A percentile compares a stretch with the other conserved stretches of the same genome.
phyloP scores from a whole-genome alignment of 2,888 invertebrate species.

The Noctua janthina region DNA sequence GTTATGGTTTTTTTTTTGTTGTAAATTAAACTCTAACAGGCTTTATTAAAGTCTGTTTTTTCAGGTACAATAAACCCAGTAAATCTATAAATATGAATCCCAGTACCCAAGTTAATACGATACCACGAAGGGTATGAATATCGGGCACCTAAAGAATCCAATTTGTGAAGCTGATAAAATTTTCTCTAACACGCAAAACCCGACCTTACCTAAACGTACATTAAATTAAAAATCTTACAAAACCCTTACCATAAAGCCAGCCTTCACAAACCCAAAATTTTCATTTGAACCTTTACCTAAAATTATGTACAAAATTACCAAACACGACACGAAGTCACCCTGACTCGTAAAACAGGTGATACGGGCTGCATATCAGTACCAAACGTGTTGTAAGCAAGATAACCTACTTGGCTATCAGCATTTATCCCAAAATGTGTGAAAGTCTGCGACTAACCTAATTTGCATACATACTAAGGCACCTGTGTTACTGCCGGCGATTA shows the following conservation, averaged over 20 bases:
- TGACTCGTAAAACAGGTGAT: conserved; percentile 44
- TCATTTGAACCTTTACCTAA: neutral
- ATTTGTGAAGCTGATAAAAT: conserved; percentile 5
- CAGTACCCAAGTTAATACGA: neutral
- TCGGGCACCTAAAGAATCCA: conserved; percentile 4
- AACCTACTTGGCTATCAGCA: conserved; percentile 84
- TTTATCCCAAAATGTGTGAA: conserved; percentile 81
- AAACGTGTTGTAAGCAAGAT: conserved; percentile 72
- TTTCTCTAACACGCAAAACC: neutral
- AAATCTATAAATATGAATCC: neutral
- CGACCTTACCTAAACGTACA: neutral
- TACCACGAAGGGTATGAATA: neutral
- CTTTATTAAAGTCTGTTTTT: neutral
- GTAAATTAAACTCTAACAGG: neutral
- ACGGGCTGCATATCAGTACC: conserved; percentile 48
- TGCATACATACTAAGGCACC: conserved; percentile 24
- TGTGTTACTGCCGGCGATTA: neutral
- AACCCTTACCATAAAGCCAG: neutral
- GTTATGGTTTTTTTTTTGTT: neutral
- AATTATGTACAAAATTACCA: conserved; percentile 20
- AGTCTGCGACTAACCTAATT: conserved; percentile 64
- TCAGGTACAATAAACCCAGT: neutral
- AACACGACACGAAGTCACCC: conserved; percentile 16
- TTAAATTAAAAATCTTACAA: neutral
- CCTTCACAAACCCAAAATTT: neutral